Evolutionary conservation across 1,140 invertebrate species (phyloP), one percentile per base, ranked within the genome.

Genomic region (Dolichoris vasculosae): DNA sequence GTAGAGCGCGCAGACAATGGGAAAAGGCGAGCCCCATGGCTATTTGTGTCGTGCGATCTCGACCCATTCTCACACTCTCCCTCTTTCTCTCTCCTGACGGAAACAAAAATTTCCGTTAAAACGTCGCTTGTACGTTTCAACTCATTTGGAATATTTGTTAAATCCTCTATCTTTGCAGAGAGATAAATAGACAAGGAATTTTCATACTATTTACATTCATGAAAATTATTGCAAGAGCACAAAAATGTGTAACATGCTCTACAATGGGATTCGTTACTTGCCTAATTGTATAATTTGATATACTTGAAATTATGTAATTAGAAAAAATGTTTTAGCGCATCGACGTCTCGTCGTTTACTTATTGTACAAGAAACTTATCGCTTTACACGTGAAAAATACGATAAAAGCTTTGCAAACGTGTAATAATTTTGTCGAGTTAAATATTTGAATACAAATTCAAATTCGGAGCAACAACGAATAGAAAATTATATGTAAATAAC

Each of bases 1-100:
- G 38, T 63, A 78, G 59, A 82, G 67, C 59, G 51, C 23, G 2
- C 59, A 59, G 55, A 87, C 9, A 85, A 30, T 51, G 69, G 71
- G 51, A 84, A 55, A 81, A 83, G 75, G 79, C 73, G 48, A 86
- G 87, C 64, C 88, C 11, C 79, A 82, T 23, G 79, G 67, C 48
- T 89, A 55, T 67, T 88, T 88, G 63, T 51, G 76, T 40, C 89
- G 84, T 30, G 51, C 64, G 9, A 51, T 86, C 59, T 69, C 30
- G 38, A 81, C 1, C 63, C 7, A 38, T 64, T 40, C 11, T 78
- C 32, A 38, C 32, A 38, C 43, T 63, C 26, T 64, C 15, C 38
- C 15, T 77, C 48, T 30, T 9, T 77, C 30, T 32, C 48, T 55
- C 11, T 48, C 32, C 1, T 71, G 77, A 63, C 46, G 79, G 71